Evolutionary conservation across 1,140 invertebrate genomes (phyloP).

Genomic region (Eupristina koningsbergeri): DNA sequence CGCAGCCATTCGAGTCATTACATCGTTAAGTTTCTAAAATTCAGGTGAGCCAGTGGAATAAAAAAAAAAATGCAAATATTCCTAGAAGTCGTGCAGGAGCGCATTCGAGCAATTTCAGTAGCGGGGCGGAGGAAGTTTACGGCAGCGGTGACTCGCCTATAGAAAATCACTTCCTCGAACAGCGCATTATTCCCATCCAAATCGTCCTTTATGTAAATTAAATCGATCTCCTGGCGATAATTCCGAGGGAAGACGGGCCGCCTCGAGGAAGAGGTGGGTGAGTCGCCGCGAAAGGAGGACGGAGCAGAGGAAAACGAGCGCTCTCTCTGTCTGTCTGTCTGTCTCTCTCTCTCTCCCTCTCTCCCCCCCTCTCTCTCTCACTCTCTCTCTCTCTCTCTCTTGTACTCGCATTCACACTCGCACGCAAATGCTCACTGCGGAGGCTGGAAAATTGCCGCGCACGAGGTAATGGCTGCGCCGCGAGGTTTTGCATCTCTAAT

Average conservation of each 20-base stretch:
- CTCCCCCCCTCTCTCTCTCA: too few relatives aligned
- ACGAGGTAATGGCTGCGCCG: conserved; percentile 24
- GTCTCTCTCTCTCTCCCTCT: too few relatives aligned
- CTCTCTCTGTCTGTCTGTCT: too few relatives aligned
- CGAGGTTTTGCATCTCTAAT: conserved; percentile 49
- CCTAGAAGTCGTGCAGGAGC: conserved; percentile 12
- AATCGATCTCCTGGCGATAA: conserved; percentile 45
- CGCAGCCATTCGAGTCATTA: conserved; percentile 13
- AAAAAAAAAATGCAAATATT: conserved; percentile 18
- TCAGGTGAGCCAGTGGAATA: neutral
- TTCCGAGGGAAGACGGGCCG: neutral
- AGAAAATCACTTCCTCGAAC: conserved; percentile 50
- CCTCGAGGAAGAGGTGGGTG: neutral
- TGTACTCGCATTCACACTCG: too few relatives aligned
- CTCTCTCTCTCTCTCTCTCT: too few relatives aligned
- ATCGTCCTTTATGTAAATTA: conserved; percentile 52
- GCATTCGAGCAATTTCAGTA: conserved; percentile 33
- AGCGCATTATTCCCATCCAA: conserved; percentile 35
- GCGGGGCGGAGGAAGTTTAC: conserved; percentile 2
- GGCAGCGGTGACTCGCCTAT: conserved; percentile 3
- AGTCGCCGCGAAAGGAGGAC: neutral
- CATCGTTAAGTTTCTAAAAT: conserved; percentile 18
- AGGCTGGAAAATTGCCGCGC: conserved; percentile 38
- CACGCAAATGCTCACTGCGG: neutral
- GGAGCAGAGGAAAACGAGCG: neutral